Evolutionary conservation across 2,888 invertebrate species (phyloP), one percentile per base, ranked within the genome.

Genomic region (Thalpophila matura): DNA sequence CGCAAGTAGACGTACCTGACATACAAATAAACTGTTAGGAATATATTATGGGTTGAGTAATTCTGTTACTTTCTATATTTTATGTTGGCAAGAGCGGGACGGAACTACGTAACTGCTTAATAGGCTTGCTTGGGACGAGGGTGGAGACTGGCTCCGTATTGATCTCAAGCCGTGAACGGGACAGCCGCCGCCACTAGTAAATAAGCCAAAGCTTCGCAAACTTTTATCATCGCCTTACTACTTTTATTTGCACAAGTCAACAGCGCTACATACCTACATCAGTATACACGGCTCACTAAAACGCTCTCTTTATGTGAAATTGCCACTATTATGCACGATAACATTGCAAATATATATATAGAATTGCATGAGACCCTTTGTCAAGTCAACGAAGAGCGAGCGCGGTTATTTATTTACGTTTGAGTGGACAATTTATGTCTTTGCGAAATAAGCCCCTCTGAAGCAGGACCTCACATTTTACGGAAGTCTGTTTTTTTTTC

Each of bases 131-230:
- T 72, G 77, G 78, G 64, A 73, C 75, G 81, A 82, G 88, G 86
- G 86, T 82, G 87, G 88, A 89, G 88, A 87, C 88, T 87, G 87
- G 83, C 88, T 89, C 85, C 84, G 91, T 93, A 93, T 93, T 89
- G 93, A 93, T 92, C 91, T 88, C 77, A 78, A 86, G 86, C 84
- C 80, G 84, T 83, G 84, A 84, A 81, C 85, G 81, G 84, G 82
- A 83, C 85, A 82, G 84, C 72, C 75, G 83, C 80, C 82, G 80
- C 69, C 80, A 81, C 79, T 82, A 84, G 83, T 88, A 87, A 89
- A 90, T 87, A 89, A 83, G 80, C 74, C 75, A 77, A 83, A 81
- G 81, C 79, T 84, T 80, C 64, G 74, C 76, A 71, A 86, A 86
- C 81, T 86, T 77, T 77, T 79, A 64, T 73, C 76, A 70, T 68